Percentiles rank a stretch among this genome's conserved stretches.
phyloP scores from a whole-genome alignment of 2,113 vertebrate genomes.

The Ovis aries region ARS-UI_Ramb_v3.0 NC_056055.1:2898501-2899000 shows the following conservation, averaged over 20 bases:
- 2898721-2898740: not conserved
- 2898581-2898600: not conserved
- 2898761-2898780: not conserved
- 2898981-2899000: not conserved
- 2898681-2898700: constrained; percentile 8
- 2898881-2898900: not conserved
- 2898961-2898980: not conserved
- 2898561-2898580: not conserved
- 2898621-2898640: not conserved
- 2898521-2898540: not conserved
- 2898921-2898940: not conserved
- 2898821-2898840: not conserved
- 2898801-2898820: not conserved
- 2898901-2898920: not conserved
- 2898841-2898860: not conserved
- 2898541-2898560: not conserved
- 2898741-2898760: constrained; percentile 26
- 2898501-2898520: constrained; percentile 10
- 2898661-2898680: not conserved
- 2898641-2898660: constrained; percentile 10
- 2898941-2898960: not conserved
- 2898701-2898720: constrained; percentile 29
- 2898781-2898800: not conserved
- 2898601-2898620: not conserved
- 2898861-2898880: not conserved